Conservation (phyloP, 2,113 vertebrate species). For the Columba livia region DNA sequence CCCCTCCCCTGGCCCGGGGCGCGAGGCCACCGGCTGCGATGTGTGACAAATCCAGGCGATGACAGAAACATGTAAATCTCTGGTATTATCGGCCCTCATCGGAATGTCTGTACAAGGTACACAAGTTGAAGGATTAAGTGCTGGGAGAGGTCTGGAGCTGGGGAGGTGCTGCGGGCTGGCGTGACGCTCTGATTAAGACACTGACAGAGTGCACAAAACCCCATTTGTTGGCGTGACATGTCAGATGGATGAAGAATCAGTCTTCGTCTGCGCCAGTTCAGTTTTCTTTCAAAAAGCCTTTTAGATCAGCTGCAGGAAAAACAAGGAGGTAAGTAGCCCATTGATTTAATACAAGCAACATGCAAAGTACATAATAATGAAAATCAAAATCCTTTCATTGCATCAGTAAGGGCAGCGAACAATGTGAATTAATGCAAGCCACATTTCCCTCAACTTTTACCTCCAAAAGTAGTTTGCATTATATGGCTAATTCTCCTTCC, state of each 20-base stretch:
- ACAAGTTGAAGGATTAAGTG: constrained; percentile 73
- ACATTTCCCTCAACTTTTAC: constrained; percentile 1
- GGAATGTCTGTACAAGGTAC: constrained; percentile 80
- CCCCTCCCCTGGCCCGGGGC: fast-evolving
- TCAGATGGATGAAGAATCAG: constrained; percentile 88
- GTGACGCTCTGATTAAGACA: constrained; percentile 88
- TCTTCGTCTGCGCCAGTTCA: constrained; percentile 86
- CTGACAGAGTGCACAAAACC: constrained; percentile 91
- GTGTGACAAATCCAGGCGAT: constrained; percentile 57
- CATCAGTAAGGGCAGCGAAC: constrained; percentile 37
- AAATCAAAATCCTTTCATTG: constrained; percentile 67
- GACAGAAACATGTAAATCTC: constrained; percentile 78
- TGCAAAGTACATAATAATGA: constrained; percentile 53
- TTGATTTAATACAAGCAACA: constrained; percentile 62
- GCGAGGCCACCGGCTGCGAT: background rate
- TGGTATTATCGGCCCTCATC: constrained; percentile 76
- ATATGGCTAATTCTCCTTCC: constrained; percentile 63
- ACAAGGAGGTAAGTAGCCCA: constrained; percentile 47
- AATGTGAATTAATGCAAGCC: constrained; percentile 28
- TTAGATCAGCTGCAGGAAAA: constrained; percentile 67
- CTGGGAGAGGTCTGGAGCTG: constrained; percentile 77
- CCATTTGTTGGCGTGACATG: constrained; percentile 90
- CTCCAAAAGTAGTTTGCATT: background rate
- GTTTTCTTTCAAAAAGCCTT: constrained; percentile 80
- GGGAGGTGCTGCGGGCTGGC: constrained; percentile 74